Base-by-base conservation (phyloP, 2,113 vertebrate species). In the Patagioenas fasciata region DNA sequence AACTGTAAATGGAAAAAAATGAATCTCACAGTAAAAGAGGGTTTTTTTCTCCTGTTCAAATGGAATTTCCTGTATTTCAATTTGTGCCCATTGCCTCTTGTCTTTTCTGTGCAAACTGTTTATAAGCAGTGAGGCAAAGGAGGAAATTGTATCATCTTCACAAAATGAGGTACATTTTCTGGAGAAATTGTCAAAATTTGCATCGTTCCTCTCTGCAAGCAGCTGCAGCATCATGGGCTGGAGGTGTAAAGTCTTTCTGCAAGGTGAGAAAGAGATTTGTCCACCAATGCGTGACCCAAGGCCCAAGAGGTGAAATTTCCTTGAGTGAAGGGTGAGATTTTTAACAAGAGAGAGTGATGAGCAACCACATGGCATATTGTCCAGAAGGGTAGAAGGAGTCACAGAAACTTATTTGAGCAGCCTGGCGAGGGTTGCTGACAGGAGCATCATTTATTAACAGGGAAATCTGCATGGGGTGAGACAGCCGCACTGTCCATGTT, bases 401-500 rank as follows among this genome's bases (percentile, higher is more conserved):
- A 44, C 31, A 57, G 53, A 18, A 31, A 32, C 60, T 85, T 17
- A 31, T 67, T 71, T 34, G 47, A 71, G 61, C 28, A 85, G 42
- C 38, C n/a, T 65, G 11, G n/a, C 31, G 56, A 29, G 26, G 11
- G 18, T 29, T 81, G 57, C 29, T 47, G 32, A 11, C 28, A 15
- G 48, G 54, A 72, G 13, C 5, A 1, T 47, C 4, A 1, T 58
- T 89, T 73, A 18, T n/a, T 62, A n/a, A 32, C 0, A 1, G 28
- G 28, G 28, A 67, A 56, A 40, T n/a, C 51, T 66, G 12, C 32
- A 7, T 3, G 13, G 42, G 11, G 29, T 47, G 54, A 48, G 48
- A 25, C 13, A 36, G 26, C 34, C 0, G 0, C 11, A 3, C 21
- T 40, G 61, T n/a, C n/a, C 15, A 0, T 10, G 12, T 54, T 80